Evolutionary conservation across 1,140 invertebrate genomes (phyloP), one percentile per base, ranked within the genome.

Genomic region (Brachystomella parvula): DNA sequence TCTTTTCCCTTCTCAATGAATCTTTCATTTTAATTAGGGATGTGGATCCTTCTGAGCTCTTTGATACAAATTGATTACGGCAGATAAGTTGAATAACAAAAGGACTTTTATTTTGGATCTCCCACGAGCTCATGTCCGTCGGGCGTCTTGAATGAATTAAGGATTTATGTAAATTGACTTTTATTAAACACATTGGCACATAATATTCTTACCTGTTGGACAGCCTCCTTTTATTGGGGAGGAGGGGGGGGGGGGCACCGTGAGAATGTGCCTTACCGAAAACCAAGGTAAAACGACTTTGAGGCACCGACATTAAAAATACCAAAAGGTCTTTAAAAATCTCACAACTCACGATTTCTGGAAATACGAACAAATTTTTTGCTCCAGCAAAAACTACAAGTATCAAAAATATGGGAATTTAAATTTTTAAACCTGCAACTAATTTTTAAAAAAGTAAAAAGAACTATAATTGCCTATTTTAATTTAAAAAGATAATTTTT

Each of bases 31-130:
- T 26, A 26, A 19, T 15, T 19, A 53, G 24, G 12, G 12, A 9
- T 19, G 19, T 9, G 35, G 35, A 39, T 39, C 19, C 35, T 19
- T 39, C 19, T 39, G 35, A 39, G 35, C n/a, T n/a, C n/a, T 39
- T 39, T 53, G 49, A 53, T 53, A 53, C 49, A 53, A 53, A 53
- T 53, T 53, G 49, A 53, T 53, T 53, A 26, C 24, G 12, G 24
- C 6, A 15, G 9, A 15, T 17, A 12, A 53, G 49, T 3, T 53
- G 3, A 15, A 24, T 15, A 53, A 6, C 12, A 15, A 9, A 53
- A 6, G 21, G 49, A 53, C 21, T 26, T 19, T 6, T 6, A 53
- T 24, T 24, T 12, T 17, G 12, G 49, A 53, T 53, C 49, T 53
- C 49, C 49, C 49, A 53, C 21, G 21, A 53, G 24, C 9, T 53